Evolutionary conservation across 2,888 invertebrate genomes (phyloP), one percentile per base, ranked within the genome.

Genomic region (Serripes groenlandicus): DNA sequence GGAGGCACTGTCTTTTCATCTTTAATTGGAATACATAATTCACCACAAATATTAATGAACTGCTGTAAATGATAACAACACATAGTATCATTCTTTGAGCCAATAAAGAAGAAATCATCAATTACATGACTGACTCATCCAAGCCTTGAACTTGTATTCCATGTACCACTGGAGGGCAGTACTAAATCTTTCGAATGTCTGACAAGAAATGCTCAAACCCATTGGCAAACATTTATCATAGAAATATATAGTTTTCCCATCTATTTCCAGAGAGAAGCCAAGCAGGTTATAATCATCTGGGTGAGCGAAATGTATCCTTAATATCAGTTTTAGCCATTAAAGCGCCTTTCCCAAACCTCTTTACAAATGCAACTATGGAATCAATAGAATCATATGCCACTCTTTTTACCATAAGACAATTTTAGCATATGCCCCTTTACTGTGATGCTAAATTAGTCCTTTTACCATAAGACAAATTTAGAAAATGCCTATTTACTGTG

Each of bases 401-500:
- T 21, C 58, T 37, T 15, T 71, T 64, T 3, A 60, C 64, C 49
- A 87, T 84, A 37, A 35, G 69, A 49, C 82, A 82, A 71, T 84
- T 84, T 11, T 84, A 60, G 3, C 77, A 87, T 0, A n/a, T 9
- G 9, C 75, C 78, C 15, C 58, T 26, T 35, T 72, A 32, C 79
- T 81, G 0, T 80, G 64, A 74, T 86, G 83, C 18, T 86, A 82
- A 15, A 82, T 84, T 1, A 86, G 62, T 9, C 86, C 18, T n/a
- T n/a, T n/a, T n/a, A n/a, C n/a, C n/a, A n/a, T n/a, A n/a, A n/a
- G n/a, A n/a, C n/a, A n/a, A n/a, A n/a, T n/a, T n/a, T n/a, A n/a
- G n/a, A n/a, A n/a, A n/a, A n/a, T n/a, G n/a, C n/a, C n/a, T n/a
- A n/a, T n/a, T n/a, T n/a, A n/a, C n/a, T n/a, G n/a, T n/a, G n/a